Evolutionary conservation across 1,140 invertebrate species (phyloP).

Genomic region (Euwallacea fornicatus): DNA sequence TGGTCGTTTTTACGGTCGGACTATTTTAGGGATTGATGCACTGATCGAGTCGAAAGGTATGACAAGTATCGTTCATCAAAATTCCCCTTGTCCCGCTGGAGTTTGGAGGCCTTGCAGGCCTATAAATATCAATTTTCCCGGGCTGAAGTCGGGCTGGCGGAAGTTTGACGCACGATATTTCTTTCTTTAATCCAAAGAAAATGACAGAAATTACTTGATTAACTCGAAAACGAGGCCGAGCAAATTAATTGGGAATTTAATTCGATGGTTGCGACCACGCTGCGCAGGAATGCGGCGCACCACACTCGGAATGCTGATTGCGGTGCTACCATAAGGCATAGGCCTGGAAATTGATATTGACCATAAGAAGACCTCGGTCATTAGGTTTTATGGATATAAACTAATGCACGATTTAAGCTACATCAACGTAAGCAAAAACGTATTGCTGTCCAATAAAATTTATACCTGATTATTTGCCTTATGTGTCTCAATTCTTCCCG

Average conservation of each 20-base stretch:
- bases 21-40: slow-evolving; percentile 52
- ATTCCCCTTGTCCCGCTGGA: slow-evolving; percentile 16
- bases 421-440: background rate
- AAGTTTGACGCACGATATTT: slow-evolving; percentile 2
- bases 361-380: too few species aligned
- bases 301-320: background rate
- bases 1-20: slow-evolving; percentile 45
- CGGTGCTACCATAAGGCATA: too few species aligned
- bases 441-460: slow-evolving; percentile 25
- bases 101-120: slow-evolving; percentile 1
- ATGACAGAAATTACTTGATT: background rate
- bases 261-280: slow-evolving; percentile 3
- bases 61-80: slow-evolving; percentile 49
- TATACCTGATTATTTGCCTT: slow-evolving; percentile 35
- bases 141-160: background rate
- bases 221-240: background rate
- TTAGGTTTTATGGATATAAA: too few species aligned
- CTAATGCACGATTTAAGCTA: too few species aligned
- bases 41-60: slow-evolving; percentile 45
- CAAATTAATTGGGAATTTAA: slow-evolving; percentile 12
- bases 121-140: slow-evolving; percentile 23
- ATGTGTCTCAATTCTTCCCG: slow-evolving; percentile 29
- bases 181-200: background rate
- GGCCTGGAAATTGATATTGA: too few species aligned
- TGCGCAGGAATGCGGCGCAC: background rate